Percentiles rank a stretch among this genome's conserved stretches.
Evolutionary conservation across 1,140 invertebrate genomes (phyloP).

Genomic region (Gryon sp.): DNA sequence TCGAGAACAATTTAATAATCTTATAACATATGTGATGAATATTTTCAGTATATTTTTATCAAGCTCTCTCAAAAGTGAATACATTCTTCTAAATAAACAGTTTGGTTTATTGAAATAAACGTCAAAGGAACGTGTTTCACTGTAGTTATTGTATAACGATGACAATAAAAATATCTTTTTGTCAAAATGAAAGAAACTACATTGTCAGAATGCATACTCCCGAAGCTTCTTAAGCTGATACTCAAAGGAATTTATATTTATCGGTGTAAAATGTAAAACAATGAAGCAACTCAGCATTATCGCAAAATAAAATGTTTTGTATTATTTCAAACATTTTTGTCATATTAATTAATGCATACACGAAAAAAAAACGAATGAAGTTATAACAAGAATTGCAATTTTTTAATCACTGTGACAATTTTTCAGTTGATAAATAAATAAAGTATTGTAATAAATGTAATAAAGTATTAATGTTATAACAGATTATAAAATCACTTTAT

Average conservation of each 20-base stretch:
- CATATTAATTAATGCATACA: constrained; percentile 16
- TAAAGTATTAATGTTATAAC: too few relatives aligned
- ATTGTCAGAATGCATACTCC: constrained; percentile 9
- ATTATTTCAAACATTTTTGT: constrained; percentile 48
- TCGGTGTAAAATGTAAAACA: constrained; percentile 39
- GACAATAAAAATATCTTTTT: constrained; percentile 34
- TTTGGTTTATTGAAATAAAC: constrained; percentile 1
- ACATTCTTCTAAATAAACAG: not conserved
- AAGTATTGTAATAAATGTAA: too few relatives aligned
- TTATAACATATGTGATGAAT: too few relatives aligned
- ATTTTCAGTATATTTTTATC: too few relatives aligned
- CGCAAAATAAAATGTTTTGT: constrained; percentile 30
- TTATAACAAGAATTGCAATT: too few relatives aligned
- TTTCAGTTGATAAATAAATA: too few relatives aligned
- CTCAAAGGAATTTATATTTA: constrained; percentile 54
- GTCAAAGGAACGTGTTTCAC: constrained; percentile 24
- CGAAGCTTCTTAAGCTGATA: constrained; percentile 3
- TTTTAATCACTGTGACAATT: too few relatives aligned
- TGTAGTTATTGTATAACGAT: constrained; percentile 4
- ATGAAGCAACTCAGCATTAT: constrained; percentile 36
- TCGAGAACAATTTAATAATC: too few relatives aligned
- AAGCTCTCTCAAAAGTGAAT: not conserved
- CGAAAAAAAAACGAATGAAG: too few relatives aligned
- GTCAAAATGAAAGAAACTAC: too few relatives aligned
- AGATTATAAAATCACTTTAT: too few relatives aligned